Base-by-base conservation (phyloP, 2,797 vertebrate genomes). In the Hydrocynus forskahlii region DNA sequence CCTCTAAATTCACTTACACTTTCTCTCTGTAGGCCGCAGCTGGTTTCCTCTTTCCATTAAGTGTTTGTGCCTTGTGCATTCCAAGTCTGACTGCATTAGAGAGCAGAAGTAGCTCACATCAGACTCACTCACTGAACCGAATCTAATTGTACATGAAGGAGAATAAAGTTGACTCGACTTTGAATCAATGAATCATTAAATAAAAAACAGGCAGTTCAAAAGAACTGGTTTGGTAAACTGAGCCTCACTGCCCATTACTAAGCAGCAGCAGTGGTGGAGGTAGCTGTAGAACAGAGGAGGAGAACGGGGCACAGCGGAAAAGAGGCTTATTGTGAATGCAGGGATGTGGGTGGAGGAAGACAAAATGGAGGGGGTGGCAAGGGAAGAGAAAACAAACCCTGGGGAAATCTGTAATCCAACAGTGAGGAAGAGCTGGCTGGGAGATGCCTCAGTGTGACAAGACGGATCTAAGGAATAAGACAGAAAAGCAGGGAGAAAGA, bases 371-470 rank as follows among this genome's bases (percentile, higher is more conserved):
- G 48, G 70, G 79, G 83, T 81, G 50, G 66, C 75, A 74, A 79
- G 71, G 84, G 85, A 52, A 78, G 52, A 59, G 29, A 71, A 77
- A 78, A 84, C 77, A 91, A 90, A 84, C 83, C 83, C 87, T 80
- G 25, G 89, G 88, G 87, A 87, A 75, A 71, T 93, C 80, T 84
- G 78, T 88, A 90, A 91, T 91, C 90, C 89, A 87, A 85, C 89
- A 87, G 87, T 81, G 80, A 87, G 84, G 81, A 88, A 92, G 86
- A 85, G 88, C 86, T 82, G 87, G 88, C 88, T 89, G 59, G 19
- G 86, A 92, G 86, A 90, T 82, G 76, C 73, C 82, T 89, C 85
- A 83, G 89, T 91, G 85, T 89, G 91, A 92, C 88, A 91, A 89
- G 83, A 87, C 81, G 82, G 83, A 91, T 92, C 88, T 89, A 89